These are phyloP conservation scores for Numida meleagris DNA, from an alignment of 2,113 vertebrate genomes.

Conservation along the genomic window DNA sequence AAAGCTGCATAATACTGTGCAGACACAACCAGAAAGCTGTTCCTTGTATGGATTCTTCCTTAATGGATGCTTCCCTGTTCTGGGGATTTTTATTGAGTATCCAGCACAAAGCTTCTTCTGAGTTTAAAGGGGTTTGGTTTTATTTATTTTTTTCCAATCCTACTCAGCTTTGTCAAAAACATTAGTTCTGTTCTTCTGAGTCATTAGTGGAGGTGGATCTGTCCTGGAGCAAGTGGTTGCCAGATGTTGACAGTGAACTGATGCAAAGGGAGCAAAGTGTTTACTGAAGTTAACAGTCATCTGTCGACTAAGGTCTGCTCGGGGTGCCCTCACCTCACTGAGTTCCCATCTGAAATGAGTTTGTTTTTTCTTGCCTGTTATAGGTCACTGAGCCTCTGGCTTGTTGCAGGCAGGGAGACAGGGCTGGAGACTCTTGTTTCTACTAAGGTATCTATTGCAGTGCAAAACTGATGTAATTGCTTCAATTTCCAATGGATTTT, in stretches of 20 bases:
- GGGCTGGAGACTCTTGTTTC: not conserved
- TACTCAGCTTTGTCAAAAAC: not conserved
- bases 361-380: not conserved
- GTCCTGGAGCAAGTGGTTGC: not conserved
- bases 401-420: not conserved
- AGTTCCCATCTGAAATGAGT: not conserved
- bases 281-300: not conserved
- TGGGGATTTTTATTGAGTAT: fast-evolving
- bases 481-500: not conserved
- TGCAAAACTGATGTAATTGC: not conserved
- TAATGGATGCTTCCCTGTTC: not conserved
- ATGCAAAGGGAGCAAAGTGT: not conserved
- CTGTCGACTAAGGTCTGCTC: not conserved
- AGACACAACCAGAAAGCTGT: not conserved
- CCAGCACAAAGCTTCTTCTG: not conserved
- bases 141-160: not conserved
- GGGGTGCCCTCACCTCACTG: not conserved
- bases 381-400: not conserved
- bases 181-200: not conserved
- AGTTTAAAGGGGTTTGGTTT: not conserved
- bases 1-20: not conserved
- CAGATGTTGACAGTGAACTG: not conserved
- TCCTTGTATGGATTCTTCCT: not conserved
- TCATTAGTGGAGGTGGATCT: not conserved
- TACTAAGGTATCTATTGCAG: not conserved